These are phyloP conservation scores for Campopleginae sp. DNA, from an alignment of 2,888 invertebrate genomes.

Conservation along the genomic window DNA sequence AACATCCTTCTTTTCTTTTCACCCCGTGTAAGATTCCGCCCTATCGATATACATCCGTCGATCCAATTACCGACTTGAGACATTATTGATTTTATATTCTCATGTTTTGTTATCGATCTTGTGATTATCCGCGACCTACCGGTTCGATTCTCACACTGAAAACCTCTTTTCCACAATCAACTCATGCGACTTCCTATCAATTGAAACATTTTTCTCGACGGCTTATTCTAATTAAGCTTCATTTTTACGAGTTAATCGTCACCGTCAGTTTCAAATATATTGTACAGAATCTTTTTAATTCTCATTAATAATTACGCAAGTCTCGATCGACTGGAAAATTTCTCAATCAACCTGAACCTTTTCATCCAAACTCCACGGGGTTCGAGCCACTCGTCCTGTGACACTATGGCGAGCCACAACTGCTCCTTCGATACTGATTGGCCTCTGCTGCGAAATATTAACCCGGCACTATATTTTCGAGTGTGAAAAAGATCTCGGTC, in stretches of 20 bases:
- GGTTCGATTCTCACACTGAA: not conserved
- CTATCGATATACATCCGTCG: conserved; percentile 48
- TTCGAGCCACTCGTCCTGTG: not conserved
- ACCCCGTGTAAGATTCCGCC: conserved; percentile 36
- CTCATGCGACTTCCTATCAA: not conserved
- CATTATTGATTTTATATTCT: conserved; percentile 58
- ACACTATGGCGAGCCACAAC: not conserved
- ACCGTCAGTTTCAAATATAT: not conserved
- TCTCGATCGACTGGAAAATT: not conserved
- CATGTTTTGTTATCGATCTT: conserved; percentile 19
- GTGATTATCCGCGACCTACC: not conserved
- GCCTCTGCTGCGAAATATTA: not conserved
- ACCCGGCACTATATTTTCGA: too few relatives aligned
- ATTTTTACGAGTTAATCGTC: not conserved
- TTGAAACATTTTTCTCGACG: not conserved
- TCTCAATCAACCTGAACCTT: not conserved
- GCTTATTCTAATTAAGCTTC: not conserved
- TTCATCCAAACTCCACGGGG: not conserved
- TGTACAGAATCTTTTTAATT: too few relatives aligned
- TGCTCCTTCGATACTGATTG: not conserved
- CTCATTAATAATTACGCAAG: not conserved
- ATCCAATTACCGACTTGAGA: conserved; percentile 55
- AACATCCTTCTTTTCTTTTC: not conserved
- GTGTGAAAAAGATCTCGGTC: too few relatives aligned
- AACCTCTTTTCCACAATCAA: not conserved